phyloP scores from a whole-genome alignment of 1,140 invertebrate species.

The Aphis craccivora region DNA sequence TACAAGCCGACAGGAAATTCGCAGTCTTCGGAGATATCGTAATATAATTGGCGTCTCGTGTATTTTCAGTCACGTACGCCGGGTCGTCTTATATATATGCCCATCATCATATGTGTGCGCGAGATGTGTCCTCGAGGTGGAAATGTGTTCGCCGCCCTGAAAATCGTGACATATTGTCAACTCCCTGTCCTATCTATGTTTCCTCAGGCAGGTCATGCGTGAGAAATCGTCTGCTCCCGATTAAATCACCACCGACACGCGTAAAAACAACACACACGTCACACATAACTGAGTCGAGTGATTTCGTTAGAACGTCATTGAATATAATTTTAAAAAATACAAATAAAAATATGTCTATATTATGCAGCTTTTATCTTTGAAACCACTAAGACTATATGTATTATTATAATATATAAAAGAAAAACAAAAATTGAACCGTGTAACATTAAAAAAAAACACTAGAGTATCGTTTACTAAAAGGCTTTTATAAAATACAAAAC shows the following conservation, averaged over 20 bases:
- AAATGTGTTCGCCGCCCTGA: neutral
- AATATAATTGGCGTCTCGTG: neutral
- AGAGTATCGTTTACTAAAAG: neutral
- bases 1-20: neutral
- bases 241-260: neutral
- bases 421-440: neutral
- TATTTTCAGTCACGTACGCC: conserved; percentile 45
- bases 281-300: neutral
- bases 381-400: neutral
- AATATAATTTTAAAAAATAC: neutral
- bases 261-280: conserved; percentile 8
- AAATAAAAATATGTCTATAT: neutral
- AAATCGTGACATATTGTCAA: conserved; percentile 45
- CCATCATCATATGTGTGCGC: neutral
- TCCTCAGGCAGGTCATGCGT: neutral
- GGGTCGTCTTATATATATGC: neutral
- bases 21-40: neutral
- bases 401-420: neutral
- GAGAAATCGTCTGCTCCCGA: conserved; percentile 8
- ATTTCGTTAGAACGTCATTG: neutral
- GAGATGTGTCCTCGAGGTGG: conserved; percentile 10
- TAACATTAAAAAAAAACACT: neutral
- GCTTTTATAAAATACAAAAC: neutral
- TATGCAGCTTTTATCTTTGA: neutral
- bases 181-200: neutral